Conservation (phyloP, 2,797 vertebrate species). For the Microcaecilia unicolor region DNA sequence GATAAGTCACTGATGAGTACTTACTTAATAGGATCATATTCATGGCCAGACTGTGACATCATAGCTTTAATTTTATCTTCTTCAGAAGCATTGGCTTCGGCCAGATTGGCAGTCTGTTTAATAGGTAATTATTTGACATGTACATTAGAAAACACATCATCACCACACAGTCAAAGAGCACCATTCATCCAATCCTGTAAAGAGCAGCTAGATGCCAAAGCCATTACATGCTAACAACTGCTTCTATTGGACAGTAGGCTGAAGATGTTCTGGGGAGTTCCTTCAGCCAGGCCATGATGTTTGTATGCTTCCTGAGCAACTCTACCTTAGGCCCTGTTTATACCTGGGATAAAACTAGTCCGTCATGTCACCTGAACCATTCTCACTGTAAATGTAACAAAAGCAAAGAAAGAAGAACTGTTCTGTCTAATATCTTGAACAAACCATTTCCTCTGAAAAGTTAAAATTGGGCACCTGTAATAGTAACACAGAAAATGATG, state of each 20-base stretch:
- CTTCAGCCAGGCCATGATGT: constrained; percentile 48
- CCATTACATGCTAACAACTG: constrained; percentile 40
- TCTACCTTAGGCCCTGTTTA: constrained; percentile 67
- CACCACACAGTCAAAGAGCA: constrained; percentile 62
- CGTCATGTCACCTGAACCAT: too few relatives aligned
- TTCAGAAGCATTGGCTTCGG: constrained; percentile 85
- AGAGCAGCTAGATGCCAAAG: constrained; percentile 48
- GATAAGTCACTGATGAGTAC: constrained; percentile 38
- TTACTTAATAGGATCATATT: constrained; percentile 90
- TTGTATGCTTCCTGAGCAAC: constrained; percentile 24
- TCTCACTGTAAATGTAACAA: too few relatives aligned
- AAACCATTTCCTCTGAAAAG: too few relatives aligned
- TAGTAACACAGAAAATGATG: too few relatives aligned
- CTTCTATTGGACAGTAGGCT: constrained; percentile 12
- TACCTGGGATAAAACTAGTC: constrained; percentile 44
- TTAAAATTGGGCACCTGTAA: too few relatives aligned
- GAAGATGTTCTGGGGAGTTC: constrained; percentile 44
- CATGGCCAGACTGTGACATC: constrained; percentile 89
- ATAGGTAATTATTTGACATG: constrained; percentile 71
- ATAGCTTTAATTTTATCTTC: constrained; percentile 96
- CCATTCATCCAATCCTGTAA: constrained; percentile 66
- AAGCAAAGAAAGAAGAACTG: too few relatives aligned
- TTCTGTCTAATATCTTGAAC: too few relatives aligned
- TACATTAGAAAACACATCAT: constrained; percentile 64
- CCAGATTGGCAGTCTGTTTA: constrained; percentile 93